phyloP scores from a whole-genome alignment of 2,797 vertebrate species.

The Brotula barbata region DNA sequence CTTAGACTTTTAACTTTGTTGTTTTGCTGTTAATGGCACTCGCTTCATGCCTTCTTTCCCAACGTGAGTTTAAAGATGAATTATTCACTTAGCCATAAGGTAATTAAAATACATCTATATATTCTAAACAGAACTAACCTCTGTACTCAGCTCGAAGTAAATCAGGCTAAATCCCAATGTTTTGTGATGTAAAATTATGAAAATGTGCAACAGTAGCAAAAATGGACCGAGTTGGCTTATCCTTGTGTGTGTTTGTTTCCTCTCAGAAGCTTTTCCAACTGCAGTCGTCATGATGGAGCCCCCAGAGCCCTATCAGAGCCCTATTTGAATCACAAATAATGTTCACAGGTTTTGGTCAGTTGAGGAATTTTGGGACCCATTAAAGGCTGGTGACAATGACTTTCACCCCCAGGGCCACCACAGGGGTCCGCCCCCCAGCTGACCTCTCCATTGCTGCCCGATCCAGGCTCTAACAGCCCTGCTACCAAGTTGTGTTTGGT shows the following conservation, averaged over 20 bases:
- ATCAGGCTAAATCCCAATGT: constrained; percentile 45
- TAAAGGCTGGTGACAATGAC: constrained; percentile 74
- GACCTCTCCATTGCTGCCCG: constrained; percentile 64
- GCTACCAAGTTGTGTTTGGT: constrained; percentile 55
- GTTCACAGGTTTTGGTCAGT: constrained; percentile 74
- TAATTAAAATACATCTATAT: constrained; percentile 30
- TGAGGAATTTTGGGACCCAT: constrained; percentile 67
- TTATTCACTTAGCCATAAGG: constrained; percentile 23
- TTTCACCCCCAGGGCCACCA: constrained; percentile 67
- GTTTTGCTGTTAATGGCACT: constrained; percentile 35
- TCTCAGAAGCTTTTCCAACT: constrained; percentile 61
- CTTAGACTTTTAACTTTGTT: constrained; percentile 22
- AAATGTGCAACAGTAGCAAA: constrained; percentile 45
- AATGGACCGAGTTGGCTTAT: constrained; percentile 54
- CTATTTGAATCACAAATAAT: constrained; percentile 78
- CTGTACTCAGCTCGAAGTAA: constrained; percentile 28
- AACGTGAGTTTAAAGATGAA: constrained; percentile 17
- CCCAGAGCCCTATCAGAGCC: constrained; percentile 62
- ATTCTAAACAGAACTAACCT: constrained; percentile 25
- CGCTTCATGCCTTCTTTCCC: constrained; percentile 27
- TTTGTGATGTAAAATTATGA: constrained; percentile 71
- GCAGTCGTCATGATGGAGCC: constrained; percentile 56
- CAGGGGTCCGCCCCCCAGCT: constrained; percentile 63
- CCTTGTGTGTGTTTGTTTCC: constrained; percentile 59
- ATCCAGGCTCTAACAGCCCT: constrained; percentile 34